Conservation (phyloP, 2,113 vertebrate genomes). For the Salvelinus sp. region DNA sequence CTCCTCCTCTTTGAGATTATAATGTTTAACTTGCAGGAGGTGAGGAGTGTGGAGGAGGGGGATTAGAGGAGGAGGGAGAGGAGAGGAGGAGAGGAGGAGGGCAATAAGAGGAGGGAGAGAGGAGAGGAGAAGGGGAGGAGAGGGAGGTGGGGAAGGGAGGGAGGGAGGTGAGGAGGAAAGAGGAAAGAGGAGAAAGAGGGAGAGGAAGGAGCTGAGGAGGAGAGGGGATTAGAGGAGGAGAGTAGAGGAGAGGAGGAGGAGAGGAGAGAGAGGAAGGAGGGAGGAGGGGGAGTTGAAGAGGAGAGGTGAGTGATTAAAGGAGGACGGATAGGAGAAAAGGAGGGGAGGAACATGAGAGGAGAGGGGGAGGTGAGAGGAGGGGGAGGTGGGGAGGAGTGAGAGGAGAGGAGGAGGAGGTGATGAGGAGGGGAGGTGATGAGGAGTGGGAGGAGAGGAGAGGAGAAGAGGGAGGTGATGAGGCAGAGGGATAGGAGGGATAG, state of each 20-base stretch:
- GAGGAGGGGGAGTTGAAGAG: conserved; percentile 10
- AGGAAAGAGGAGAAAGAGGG: conserved; percentile 1
- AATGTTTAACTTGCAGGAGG: background rate
- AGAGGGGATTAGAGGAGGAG: background rate
- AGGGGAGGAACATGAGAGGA: background rate
- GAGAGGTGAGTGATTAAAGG: background rate
- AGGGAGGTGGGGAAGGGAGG: background rate
- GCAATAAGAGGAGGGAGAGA: background rate
- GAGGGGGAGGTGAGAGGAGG: background rate
- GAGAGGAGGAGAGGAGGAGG: conserved; percentile 19
- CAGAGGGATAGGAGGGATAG: background rate
- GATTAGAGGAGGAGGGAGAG: background rate
- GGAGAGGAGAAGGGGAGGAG: conserved; percentile 14
- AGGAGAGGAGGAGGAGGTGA: no score
- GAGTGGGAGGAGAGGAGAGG: no score
- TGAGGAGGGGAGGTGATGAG: no score
- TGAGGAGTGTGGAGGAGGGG: background rate
- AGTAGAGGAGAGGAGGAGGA: no score
- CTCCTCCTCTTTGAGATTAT: conserved; percentile 8
- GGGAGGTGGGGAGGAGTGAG: background rate
- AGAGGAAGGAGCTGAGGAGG: no score
- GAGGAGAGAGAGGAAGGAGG: background rate
- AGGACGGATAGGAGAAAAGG: background rate
- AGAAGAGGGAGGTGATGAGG: no score
- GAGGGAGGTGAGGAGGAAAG: background rate